phyloP scores from a whole-genome alignment of 2,888 invertebrate species.

The Choreutis nemorana region DNA sequence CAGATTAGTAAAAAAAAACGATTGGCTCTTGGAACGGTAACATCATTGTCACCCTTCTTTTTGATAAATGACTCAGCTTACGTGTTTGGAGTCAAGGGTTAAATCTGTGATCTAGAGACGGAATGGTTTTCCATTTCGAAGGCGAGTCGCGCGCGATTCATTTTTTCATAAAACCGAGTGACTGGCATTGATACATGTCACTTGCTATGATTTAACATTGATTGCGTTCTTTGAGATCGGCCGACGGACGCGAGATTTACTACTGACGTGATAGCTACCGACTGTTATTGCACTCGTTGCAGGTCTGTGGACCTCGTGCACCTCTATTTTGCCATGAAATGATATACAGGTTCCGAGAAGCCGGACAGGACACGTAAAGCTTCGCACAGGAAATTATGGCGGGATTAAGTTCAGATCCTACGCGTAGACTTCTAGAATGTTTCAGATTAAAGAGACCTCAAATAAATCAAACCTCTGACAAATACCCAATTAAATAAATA shows the following conservation, averaged over 20 bases:
- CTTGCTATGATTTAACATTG: conserved; percentile 52
- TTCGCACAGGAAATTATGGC: conserved; percentile 24
- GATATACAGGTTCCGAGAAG: conserved; percentile 23
- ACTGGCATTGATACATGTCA: conserved; percentile 34
- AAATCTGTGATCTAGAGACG: conserved; percentile 49
- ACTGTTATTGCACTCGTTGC: conserved; percentile 18
- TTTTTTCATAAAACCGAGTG: conserved; percentile 30
- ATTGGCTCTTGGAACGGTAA: conserved; percentile 3
- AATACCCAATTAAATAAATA: no score
- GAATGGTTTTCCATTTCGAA: conserved; percentile 42
- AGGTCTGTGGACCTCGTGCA: conserved; percentile 10
- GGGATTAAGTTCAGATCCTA: conserved; percentile 27
- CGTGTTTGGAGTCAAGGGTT: conserved; percentile 52
- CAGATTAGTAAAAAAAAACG: no score
- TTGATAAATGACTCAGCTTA: conserved; percentile 58
- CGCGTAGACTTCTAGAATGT: no score
- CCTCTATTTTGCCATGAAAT: conserved; percentile 18
- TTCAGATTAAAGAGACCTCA: no score
- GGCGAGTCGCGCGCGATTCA: conserved; percentile 24
- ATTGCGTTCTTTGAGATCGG: conserved; percentile 42
- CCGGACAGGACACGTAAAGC: conserved; percentile 19
- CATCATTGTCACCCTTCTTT: conserved; percentile 34
- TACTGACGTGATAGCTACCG: conserved; percentile 40
- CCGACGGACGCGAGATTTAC: conserved; percentile 41
- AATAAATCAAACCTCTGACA: no score